Evolutionary conservation across 1,140 invertebrate genomes (phyloP).

Genomic region (Xylocopa sonorina): DNA sequence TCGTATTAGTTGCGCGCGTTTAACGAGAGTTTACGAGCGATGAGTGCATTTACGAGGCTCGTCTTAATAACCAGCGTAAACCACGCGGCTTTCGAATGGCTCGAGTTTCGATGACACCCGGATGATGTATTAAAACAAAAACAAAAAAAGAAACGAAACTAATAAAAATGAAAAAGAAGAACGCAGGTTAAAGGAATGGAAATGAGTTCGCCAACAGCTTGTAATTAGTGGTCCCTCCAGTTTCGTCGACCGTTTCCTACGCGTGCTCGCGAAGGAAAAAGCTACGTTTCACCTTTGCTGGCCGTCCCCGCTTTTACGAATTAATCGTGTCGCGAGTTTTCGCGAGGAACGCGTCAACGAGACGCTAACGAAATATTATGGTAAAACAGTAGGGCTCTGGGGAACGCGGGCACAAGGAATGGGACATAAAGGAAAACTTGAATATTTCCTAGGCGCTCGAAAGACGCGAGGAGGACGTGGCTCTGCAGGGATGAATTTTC

Average conservation of each 20-base stretch:
- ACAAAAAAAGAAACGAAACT: neutral
- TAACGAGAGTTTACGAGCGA: constrained; percentile 22
- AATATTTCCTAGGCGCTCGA: neutral
- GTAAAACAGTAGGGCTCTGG: neutral
- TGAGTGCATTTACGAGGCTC: neutral
- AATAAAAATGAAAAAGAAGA: neutral
- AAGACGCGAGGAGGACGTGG: neutral
- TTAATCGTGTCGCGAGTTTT: constrained; percentile 19
- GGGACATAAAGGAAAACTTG: neutral
- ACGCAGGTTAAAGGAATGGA: constrained; percentile 8
- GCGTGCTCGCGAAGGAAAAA: too few relatives aligned
- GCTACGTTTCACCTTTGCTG: constrained; percentile 13
- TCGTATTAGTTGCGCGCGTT: constrained; percentile 14
- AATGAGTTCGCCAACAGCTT: constrained; percentile 24
- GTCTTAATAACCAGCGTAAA: constrained; percentile 10
- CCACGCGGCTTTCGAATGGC: neutral
- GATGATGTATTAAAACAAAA: neutral
- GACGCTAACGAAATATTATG: neutral
- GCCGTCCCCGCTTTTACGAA: neutral
- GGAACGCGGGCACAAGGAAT: neutral
- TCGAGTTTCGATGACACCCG: neutral
- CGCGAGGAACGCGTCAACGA: neutral
- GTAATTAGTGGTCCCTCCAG: too few relatives aligned
- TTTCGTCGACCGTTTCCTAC: too few relatives aligned
- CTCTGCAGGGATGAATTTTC: neutral